These are phyloP conservation scores for Cephalopterus ornatus DNA, from an alignment of 2,113 vertebrate genomes.

Conservation along the genomic window DNA sequence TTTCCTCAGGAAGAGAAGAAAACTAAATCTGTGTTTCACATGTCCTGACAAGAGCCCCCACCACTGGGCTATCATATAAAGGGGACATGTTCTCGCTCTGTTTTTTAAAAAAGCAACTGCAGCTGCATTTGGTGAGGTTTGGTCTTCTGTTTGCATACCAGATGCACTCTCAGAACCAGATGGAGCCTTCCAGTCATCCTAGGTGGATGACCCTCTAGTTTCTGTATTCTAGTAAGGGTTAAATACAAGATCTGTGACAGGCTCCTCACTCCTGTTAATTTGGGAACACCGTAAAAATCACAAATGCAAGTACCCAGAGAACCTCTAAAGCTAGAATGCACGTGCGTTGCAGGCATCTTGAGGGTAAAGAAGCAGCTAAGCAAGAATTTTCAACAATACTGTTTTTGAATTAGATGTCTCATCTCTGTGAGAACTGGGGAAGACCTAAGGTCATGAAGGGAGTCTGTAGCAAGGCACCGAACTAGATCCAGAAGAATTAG, in stretches of 20 bases:
- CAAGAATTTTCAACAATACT: conserved; percentile 4
- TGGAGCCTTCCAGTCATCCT: not conserved
- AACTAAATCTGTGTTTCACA: conserved; percentile 24
- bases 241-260: not conserved
- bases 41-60: not conserved
- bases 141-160: not conserved
- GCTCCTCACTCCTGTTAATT: not conserved
- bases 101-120: conserved; percentile 13
- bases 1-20: conserved; percentile 16
- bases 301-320: not conserved
- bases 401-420: conserved; percentile 32
- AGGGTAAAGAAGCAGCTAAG: conserved; percentile 30
- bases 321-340: not conserved
- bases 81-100: not conserved
- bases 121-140: not conserved
- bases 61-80: not conserved
- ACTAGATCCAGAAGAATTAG: not conserved
- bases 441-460: not conserved
- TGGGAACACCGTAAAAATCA: not conserved
- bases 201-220: not conserved
- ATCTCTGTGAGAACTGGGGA: not conserved
- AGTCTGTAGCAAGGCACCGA: not conserved
- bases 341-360: not conserved
- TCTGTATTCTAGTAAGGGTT: not conserved
- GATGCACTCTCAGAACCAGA: not conserved